Evolutionary conservation across 2,888 invertebrate genomes (phyloP), one percentile per base, ranked within the genome.

Genomic region (Stenoptilia bipunctidactyla): DNA sequence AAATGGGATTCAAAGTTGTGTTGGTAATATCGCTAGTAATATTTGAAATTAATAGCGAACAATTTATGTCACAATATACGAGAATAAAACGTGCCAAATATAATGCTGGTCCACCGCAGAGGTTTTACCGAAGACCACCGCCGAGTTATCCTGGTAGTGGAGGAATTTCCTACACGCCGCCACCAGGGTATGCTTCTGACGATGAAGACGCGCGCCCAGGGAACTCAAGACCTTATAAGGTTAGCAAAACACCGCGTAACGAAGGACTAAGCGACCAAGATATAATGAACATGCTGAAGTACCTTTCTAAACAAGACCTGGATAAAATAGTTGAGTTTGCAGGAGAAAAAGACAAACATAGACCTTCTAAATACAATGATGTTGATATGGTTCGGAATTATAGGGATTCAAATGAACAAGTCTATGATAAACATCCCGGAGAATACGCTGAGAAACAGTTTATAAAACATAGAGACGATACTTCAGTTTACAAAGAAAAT

Each of bases 231-330:
- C 59, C 59, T 2, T 53, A 57, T 13, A 77, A 71, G 69, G 71
- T 72, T 62, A 71, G 67, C 66, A 73, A 61, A 56, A 51, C 55
- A 55, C 69, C 64, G 35, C 51, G 45, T 47, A 65, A 56, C 40
- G 65, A 67, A 10, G 68, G 66, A 27, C 60, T 80, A 46, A 65
- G 59, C 14, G 74, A 75, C 9, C 70, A 74, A 39, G 77, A 82
- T 37, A 56, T 82, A 25, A 65, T 58, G 43, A 80, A 76, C 38
- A 47, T 83, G 27, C 54, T 76, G 13, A 74, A 73, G 57, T 59
- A 75, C 50, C 55, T 83, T 34, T 70, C 77, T 2, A 71, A 77
- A 53, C 64, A 75, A 47, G 80, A 83, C 48, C 45, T 82, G 42
- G 67, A 76, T 49, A 76, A 69, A 47, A 64, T 83, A 15, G 47